Conservation (phyloP, 1,140 invertebrate genomes). For the Caenorhabditis tropicalis region DNA sequence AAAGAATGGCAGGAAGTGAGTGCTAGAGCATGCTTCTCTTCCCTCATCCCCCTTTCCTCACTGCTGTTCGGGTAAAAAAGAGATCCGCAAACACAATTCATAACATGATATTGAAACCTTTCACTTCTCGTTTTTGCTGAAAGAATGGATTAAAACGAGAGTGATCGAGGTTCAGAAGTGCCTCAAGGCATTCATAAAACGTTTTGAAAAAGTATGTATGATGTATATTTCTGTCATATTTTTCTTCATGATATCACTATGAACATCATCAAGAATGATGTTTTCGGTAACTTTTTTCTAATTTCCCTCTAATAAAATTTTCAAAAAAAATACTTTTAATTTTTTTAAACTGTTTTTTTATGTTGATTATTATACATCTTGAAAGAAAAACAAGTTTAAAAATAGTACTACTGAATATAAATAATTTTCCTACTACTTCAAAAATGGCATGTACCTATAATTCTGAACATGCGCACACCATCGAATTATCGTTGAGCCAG, state of each 20-base stretch:
- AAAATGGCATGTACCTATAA: no score
- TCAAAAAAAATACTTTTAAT: no score
- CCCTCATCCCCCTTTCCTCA: background rate
- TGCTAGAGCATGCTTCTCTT: background rate
- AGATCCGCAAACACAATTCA: slow-evolving; percentile 27
- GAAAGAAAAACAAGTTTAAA: no score
- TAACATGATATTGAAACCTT: slow-evolving; percentile 39
- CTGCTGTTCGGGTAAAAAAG: slow-evolving; percentile 40
- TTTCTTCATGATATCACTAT: background rate
- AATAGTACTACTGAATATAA: no score
- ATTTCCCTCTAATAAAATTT: no score
- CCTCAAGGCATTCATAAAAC: background rate
- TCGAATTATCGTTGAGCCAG: background rate
- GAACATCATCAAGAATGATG: no score
- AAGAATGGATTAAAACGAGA: background rate
- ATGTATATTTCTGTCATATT: background rate
- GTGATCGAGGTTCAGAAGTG: background rate
- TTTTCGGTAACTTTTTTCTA: no score
- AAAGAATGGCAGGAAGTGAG: slow-evolving; percentile 40
- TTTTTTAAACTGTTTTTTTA: no score
- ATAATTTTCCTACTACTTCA: no score
- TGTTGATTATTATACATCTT: no score
- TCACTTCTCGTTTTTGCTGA: background rate
- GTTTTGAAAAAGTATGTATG: background rate
- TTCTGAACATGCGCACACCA: background rate